Evolutionary conservation across 2,888 invertebrate species (phyloP).

Genomic region (Euplexia lucipara): DNA sequence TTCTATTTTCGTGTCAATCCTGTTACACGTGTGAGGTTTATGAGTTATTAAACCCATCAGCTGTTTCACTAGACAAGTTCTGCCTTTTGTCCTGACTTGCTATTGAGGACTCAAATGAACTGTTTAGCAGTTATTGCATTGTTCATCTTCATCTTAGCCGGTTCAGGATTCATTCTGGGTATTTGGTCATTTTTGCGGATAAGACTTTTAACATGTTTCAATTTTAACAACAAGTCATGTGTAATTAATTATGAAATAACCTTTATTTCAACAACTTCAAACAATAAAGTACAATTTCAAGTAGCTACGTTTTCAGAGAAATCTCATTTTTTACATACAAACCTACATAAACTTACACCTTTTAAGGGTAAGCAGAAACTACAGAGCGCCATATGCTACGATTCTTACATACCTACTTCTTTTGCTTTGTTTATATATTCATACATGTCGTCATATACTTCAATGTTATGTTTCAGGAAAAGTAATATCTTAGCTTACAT

Average conservation of each 20-base stretch:
- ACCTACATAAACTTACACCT: too few relatives aligned
- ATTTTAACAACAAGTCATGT: neutral
- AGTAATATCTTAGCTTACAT: neutral
- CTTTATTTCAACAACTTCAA: neutral
- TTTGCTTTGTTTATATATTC: too few relatives aligned
- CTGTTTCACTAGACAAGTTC: slow-evolving; percentile 41
- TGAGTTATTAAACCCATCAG: slow-evolving; percentile 34
- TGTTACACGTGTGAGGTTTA: slow-evolving; percentile 6
- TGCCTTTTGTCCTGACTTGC: neutral
- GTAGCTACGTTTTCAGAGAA: neutral
- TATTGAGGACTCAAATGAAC: neutral
- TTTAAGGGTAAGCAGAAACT: too few relatives aligned
- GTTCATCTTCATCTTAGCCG: neutral
- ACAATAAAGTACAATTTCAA: too few relatives aligned
- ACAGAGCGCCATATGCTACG: too few relatives aligned
- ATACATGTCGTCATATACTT: too few relatives aligned
- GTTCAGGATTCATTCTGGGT: slow-evolving; percentile 46
- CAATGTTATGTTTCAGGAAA: neutral
- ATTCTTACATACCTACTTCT: too few relatives aligned
- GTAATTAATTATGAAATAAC: neutral
- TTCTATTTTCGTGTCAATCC: slow-evolving; percentile 18
- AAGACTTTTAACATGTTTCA: neutral
- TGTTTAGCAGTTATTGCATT: slow-evolving; percentile 3
- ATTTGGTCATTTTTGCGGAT: slow-evolving; percentile 16
- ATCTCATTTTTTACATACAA: too few relatives aligned